Base-by-base conservation (phyloP, 2,797 vertebrate species). In the Sus cebifrons region DNA sequence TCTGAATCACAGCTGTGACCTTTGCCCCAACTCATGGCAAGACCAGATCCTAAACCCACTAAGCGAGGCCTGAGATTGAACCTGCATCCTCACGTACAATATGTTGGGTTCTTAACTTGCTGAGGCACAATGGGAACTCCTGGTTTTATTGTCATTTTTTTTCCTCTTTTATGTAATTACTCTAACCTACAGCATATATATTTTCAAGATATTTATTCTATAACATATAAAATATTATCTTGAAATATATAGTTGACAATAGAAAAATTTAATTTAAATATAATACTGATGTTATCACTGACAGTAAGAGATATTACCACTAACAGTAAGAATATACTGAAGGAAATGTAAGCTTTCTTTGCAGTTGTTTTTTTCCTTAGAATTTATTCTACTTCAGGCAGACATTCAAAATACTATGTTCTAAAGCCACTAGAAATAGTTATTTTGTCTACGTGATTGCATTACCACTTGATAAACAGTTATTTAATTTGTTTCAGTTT, bases 401-500 rank as follows among this genome's bases (percentile, higher is more conserved):
- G 40, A 32, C 2, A 49, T 58, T 79, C 52, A 82, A 91, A 96
- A 56, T 81, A 49, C 52, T 75, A 11, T 89, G 29, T 85, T 95
- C 15, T 86, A 21, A 81, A 81, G n/a, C 44, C 7, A 67, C 52
- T 79, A 73, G 79, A 94, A 88, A 85, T 71, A 87, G 32, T 86
- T 86, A 23, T 78, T 96, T 73, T 79, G 6, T 78, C 21, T 71
- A 36, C 67, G 58, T 70, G 14, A 74, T 92, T 68, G 12, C 67
- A 44, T 88, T 23, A 44, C 70, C 18, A 78, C 29, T 84, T 88
- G 32, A 73, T 83, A 75, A 5, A 70, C 13, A 29, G 52, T 74
- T 77, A 56, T 17, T 29, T 91, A 73, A 44, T 84, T 94, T 89
- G 62, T 62, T 91, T 84, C n/a, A 70, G 4, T 91, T 90, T 89